A percentile compares a stretch with the other conserved stretches of the same genome.
phyloP scores from a whole-genome alignment of 2,797 vertebrate species.

The Hirundo rustica region DNA sequence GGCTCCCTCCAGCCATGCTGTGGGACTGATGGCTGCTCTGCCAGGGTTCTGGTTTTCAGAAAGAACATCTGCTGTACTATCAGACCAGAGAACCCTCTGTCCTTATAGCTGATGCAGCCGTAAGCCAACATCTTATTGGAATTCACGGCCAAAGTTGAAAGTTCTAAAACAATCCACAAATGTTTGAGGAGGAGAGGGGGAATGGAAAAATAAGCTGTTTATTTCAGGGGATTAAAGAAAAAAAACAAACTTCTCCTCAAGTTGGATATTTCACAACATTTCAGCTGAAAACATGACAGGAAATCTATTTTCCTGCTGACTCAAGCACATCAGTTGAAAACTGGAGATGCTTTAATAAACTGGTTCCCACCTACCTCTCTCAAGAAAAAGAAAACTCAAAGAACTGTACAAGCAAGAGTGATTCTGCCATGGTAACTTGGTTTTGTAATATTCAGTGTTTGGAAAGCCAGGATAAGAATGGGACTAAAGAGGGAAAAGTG shows the following conservation, averaged over 20 bases:
- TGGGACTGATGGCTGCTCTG: neutral
- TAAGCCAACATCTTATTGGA: neutral
- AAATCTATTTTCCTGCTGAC: neutral
- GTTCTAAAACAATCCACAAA: neutral
- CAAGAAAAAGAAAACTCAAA: neutral
- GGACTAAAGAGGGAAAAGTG: neutral
- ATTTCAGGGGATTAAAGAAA: neutral
- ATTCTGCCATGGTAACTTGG: neutral
- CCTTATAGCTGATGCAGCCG: neutral
- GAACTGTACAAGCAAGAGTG: neutral
- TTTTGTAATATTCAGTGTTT: neutral
- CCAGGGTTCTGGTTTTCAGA: neutral
- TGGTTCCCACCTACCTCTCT: neutral
- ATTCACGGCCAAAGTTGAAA: neutral
- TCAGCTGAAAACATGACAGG: neutral
- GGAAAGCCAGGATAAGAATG: slow-evolving; percentile 12
- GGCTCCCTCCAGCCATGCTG: neutral
- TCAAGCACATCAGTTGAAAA: neutral
- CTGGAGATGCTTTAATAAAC: neutral
- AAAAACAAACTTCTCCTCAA: neutral
- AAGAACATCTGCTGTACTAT: neutral
- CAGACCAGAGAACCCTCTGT: neutral
- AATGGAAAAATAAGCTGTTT: neutral
- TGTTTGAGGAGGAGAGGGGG: neutral
- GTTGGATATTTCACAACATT: neutral